phyloP scores from a whole-genome alignment of 1,140 invertebrate species.

The Archegozetes longisetosus region DNA sequence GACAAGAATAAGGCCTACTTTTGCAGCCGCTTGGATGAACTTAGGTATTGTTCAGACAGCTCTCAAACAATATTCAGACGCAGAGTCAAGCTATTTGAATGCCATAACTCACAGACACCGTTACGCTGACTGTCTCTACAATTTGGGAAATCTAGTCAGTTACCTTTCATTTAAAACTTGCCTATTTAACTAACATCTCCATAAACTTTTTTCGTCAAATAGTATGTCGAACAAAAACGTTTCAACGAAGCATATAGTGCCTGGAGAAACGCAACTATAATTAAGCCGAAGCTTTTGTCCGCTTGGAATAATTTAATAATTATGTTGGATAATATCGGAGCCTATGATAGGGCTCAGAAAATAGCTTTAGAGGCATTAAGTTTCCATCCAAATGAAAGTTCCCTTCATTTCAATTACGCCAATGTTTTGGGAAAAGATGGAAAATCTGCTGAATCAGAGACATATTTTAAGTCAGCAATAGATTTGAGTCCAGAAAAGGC shows the following conservation, averaged over 20 bases:
- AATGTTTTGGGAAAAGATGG: conserved; percentile 71
- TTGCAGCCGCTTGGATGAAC: conserved; percentile 96
- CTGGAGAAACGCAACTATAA: conserved; percentile 61
- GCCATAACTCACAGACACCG: conserved; percentile 47
- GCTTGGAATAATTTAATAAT: conserved; percentile 85
- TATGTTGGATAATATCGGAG: conserved; percentile 60
- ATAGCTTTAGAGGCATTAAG: conserved; percentile 47
- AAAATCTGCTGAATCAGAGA: conserved; percentile 56
- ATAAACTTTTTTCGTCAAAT: not conserved
- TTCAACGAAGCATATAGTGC: conserved; percentile 42
- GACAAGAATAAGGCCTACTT: conserved; percentile 55
- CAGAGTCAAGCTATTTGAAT: conserved; percentile 57
- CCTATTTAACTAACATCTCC: not conserved
- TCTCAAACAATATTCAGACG: conserved; percentile 48
- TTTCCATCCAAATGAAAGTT: conserved; percentile 48
- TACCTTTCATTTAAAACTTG: conserved; percentile 2
- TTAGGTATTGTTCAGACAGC: conserved; percentile 73
- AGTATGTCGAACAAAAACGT: conserved; percentile 45
- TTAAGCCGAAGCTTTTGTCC: conserved; percentile 55
- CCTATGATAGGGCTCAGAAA: conserved; percentile 47
- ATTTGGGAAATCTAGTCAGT: conserved; percentile 74
- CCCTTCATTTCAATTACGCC: conserved; percentile 66
- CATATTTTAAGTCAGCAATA: conserved; percentile 58
- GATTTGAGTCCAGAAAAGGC: conserved; percentile 45
- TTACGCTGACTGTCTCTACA: conserved; percentile 87